These are phyloP conservation scores for Mormyrops attenuatus DNA, from an alignment of 2,797 vertebrate genomes.

Conservation along the genomic window DNA sequence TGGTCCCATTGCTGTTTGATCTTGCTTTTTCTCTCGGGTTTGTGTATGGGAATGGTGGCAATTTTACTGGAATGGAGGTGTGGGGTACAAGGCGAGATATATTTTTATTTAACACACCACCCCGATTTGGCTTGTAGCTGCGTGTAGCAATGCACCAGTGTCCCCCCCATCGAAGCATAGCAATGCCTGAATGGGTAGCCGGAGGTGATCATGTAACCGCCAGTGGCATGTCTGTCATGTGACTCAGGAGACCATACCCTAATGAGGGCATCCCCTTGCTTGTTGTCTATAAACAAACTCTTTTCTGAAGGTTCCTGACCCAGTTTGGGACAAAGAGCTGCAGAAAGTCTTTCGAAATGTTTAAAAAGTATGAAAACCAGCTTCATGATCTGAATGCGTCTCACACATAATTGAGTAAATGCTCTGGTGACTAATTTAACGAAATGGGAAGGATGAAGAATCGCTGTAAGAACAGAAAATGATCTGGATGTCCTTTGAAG, in stretches of 20 bases:
- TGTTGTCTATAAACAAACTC: background rate
- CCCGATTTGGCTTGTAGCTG: background rate
- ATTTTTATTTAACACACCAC: background rate
- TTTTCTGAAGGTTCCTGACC: background rate
- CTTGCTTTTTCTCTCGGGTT: background rate
- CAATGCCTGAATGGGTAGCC: background rate
- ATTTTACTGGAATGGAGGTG: background rate
- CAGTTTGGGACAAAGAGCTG: background rate
- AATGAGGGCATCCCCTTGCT: background rate
- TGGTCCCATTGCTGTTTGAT: background rate
- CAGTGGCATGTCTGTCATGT: background rate
- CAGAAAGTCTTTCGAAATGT: background rate
- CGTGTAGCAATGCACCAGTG: background rate
- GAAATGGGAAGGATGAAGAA: background rate
- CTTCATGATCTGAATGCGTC: background rate
- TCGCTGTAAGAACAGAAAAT: background rate
- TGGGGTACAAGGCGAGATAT: background rate
- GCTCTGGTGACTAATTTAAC: background rate
- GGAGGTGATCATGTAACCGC: background rate
- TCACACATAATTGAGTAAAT: background rate
- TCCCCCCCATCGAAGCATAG: background rate
- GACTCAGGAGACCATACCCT: background rate
- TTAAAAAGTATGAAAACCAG: background rate
- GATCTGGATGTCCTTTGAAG: background rate
- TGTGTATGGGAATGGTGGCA: background rate